Conservation (phyloP, 2,888 invertebrate species). For the Thumatha senex region DNA sequence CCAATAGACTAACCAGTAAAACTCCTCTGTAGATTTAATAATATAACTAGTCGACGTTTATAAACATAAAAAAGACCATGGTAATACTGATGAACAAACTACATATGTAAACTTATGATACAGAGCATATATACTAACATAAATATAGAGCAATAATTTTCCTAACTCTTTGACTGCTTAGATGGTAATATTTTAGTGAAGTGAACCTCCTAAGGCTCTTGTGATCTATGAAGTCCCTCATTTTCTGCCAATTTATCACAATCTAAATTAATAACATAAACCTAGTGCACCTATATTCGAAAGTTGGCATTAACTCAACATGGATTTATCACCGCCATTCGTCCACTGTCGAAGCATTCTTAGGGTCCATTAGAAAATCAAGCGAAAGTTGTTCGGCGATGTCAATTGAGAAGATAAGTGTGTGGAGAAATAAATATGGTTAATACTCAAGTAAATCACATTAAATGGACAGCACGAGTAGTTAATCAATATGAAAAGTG, state of each 20-base stretch:
- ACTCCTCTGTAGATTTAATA: too few species aligned
- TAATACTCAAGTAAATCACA: too few species aligned
- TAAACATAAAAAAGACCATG: too few species aligned
- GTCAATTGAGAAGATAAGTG: slow-evolving; percentile 30
- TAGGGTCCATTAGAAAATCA: slow-evolving; percentile 28
- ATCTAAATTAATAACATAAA: slow-evolving; percentile 47
- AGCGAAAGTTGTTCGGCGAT: slow-evolving; percentile 33
- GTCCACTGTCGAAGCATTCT: slow-evolving; percentile 25
- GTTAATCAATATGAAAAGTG: too few species aligned
- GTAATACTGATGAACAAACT: too few species aligned
- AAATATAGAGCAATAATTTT: too few species aligned
- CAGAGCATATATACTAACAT: too few species aligned
- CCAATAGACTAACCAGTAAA: too few species aligned
- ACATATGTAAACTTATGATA: too few species aligned
- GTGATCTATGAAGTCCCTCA: slow-evolving; percentile 54
- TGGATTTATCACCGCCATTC: slow-evolving; percentile 26
- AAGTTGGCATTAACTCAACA: slow-evolving; percentile 40
- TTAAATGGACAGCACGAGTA: too few species aligned
- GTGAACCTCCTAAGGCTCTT: slow-evolving; percentile 32
- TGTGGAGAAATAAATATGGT: background rate
- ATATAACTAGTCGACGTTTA: too few species aligned
- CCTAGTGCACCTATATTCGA: slow-evolving; percentile 47
- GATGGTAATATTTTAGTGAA: slow-evolving; percentile 43
- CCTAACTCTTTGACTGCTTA: slow-evolving; percentile 19
- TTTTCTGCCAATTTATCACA: slow-evolving; percentile 55